These are phyloP conservation scores for Holothuria glaberrima DNA, from an alignment of 35 echinoderm and acorn worm species.

Conservation along the genomic window DNA sequence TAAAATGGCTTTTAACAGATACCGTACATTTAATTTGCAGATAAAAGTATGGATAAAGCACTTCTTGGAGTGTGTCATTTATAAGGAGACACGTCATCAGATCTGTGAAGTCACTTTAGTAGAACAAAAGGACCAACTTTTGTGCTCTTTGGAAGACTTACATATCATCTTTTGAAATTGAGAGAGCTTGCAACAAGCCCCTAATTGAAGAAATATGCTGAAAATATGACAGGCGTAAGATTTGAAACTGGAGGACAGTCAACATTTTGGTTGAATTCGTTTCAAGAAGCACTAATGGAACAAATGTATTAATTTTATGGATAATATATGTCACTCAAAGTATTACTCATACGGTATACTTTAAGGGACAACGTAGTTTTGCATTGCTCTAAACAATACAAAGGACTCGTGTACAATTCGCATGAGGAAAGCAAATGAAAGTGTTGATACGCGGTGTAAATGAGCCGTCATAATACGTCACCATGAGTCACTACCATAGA, in stretches of 20 bases:
- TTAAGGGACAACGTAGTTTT: too few relatives aligned
- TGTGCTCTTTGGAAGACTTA: too few relatives aligned
- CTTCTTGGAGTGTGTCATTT: not conserved
- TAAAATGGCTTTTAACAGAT: not conserved
- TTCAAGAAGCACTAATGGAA: slow-evolving; percentile 9
- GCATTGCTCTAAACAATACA: too few relatives aligned
- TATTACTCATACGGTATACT: slow-evolving; percentile 20
- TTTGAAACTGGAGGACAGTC: not conserved
- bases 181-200: not conserved
- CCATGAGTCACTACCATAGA: too few relatives aligned
- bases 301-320: slow-evolving; percentile 40
- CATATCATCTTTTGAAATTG: slow-evolving; percentile 2
- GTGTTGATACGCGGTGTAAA: too few relatives aligned
- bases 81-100: slow-evolving; percentile 25
- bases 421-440: too few relatives aligned
- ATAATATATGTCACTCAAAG: slow-evolving; percentile 24
- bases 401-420: too few relatives aligned
- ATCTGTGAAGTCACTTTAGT: not conserved
- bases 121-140: slow-evolving; percentile 20
- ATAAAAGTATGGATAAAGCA: not conserved
- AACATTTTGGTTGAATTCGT: not conserved
- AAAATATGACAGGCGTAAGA: slow-evolving; percentile 38
- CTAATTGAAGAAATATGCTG: slow-evolving; percentile 38
- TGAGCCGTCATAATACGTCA: too few relatives aligned
- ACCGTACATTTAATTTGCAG: slow-evolving; percentile 9